Conservation (phyloP, 2,888 invertebrate genomes). For the Drosophila formosana region DNA sequence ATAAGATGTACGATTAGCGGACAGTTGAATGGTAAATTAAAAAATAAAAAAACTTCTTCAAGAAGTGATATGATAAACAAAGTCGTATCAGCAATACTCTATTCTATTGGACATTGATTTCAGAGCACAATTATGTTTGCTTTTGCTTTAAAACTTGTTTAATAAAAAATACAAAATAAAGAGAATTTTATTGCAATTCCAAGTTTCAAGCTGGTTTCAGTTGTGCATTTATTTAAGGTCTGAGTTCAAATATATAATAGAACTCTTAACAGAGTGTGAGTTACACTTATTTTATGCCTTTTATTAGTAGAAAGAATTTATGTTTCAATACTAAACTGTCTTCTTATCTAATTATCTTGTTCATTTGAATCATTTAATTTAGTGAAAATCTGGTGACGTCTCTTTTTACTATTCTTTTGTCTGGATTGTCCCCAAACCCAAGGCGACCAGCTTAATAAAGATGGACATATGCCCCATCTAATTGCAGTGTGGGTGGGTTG, state of each 20-base stretch:
- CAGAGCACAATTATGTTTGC: background rate
- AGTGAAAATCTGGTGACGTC: background rate
- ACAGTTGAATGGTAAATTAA: constrained; percentile 49
- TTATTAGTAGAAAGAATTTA: too few species aligned
- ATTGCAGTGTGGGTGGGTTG: constrained; percentile 41
- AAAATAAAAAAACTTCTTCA: constrained; percentile 26
- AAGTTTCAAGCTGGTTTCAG: background rate
- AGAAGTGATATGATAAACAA: background rate
- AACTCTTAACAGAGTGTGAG: background rate
- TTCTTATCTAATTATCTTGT: too few species aligned
- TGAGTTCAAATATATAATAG: background rate
- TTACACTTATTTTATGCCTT: too few species aligned
- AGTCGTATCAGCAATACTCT: constrained; percentile 27
- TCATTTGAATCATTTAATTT: background rate
- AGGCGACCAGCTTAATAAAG: constrained; percentile 7
- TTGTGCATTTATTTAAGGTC: background rate
- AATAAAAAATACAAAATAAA: background rate
- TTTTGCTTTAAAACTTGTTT: background rate
- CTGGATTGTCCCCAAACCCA: background rate
- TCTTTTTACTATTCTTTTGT: background rate
- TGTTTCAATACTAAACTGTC: too few species aligned
- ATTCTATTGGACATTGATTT: background rate
- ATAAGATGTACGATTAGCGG: constrained; percentile 72
- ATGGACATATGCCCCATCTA: background rate
- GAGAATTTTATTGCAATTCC: background rate